A percentile compares a stretch with the other conserved stretches of the same genome.
Conservation (phyloP, 2,888 invertebrate species). For the Macaria notata region DNA sequence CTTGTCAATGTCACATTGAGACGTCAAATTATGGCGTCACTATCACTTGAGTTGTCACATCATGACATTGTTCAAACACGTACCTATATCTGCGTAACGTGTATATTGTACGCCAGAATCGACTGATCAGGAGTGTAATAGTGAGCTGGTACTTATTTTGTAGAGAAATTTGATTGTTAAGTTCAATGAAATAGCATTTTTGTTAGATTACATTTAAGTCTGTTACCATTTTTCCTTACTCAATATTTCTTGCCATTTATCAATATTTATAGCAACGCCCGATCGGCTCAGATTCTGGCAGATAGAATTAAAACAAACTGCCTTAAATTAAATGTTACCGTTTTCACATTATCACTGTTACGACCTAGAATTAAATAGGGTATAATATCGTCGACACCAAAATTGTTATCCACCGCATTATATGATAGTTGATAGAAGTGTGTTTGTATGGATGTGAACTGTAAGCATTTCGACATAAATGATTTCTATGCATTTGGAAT, state of each 20-base stretch:
- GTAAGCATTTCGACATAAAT: conserved; percentile 26
- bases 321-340: conserved; percentile 19
- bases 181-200: no score
- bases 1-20: no score
- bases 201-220: no score
- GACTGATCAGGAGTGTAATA: no score
- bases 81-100: no score
- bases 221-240: no score
- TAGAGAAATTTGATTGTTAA: no score
- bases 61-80: no score
- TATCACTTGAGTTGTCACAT: no score
- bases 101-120: no score
- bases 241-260: background rate
- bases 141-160: no score
- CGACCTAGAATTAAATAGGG: conserved; percentile 11
- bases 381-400: conserved; percentile 25
- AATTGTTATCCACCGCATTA: conserved; percentile 29
- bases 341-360: conserved; percentile 23
- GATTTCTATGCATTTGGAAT: conserved; percentile 50
- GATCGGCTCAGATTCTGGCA: conserved; percentile 2
- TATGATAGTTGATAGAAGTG: conserved; percentile 13
- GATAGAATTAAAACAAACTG: conserved; percentile 9
- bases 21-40: no score
- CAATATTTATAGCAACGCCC: background rate
- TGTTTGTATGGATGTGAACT: conserved; percentile 18